phyloP scores from a whole-genome alignment of 2,113 vertebrate genomes.

The Todiramphus chloris region DNA sequence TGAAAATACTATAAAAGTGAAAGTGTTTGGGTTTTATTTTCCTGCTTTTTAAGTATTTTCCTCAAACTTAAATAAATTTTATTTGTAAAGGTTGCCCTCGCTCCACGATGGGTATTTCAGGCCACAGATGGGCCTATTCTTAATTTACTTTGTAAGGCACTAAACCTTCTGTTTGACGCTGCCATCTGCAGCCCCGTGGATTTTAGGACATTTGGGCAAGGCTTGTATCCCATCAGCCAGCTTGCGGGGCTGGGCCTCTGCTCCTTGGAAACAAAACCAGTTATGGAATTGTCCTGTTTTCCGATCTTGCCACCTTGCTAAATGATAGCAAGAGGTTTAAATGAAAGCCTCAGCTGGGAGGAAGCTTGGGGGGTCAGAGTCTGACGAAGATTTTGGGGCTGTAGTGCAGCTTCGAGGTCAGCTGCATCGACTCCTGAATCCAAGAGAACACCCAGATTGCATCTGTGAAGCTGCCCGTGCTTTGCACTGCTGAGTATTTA shows the following conservation, averaged over 20 bases:
- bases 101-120: neutral
- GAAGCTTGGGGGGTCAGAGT: neutral
- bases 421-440: too few species aligned
- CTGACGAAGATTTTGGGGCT: neutral
- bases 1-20: constrained; percentile 1
- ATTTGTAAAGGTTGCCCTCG: neutral
- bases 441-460: neutral
- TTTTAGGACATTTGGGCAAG: neutral
- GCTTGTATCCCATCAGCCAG: neutral
- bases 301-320: neutral
- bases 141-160: neutral
- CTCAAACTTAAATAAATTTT: neutral
- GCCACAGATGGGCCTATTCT: neutral
- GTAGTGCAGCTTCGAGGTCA: neutral
- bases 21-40: neutral
- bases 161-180: neutral
- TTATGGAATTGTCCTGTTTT: neutral
- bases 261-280: neutral
- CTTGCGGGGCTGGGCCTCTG: neutral
- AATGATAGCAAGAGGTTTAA: neutral
- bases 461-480: neutral
- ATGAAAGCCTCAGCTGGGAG: neutral
- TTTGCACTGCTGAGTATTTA: neutral
- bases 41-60: neutral
- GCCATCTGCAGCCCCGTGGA: neutral